Evolutionary conservation across 2,113 vertebrate species (phyloP), one percentile per base, ranked within the genome.

Genomic region (Callipepla squamata): DNA sequence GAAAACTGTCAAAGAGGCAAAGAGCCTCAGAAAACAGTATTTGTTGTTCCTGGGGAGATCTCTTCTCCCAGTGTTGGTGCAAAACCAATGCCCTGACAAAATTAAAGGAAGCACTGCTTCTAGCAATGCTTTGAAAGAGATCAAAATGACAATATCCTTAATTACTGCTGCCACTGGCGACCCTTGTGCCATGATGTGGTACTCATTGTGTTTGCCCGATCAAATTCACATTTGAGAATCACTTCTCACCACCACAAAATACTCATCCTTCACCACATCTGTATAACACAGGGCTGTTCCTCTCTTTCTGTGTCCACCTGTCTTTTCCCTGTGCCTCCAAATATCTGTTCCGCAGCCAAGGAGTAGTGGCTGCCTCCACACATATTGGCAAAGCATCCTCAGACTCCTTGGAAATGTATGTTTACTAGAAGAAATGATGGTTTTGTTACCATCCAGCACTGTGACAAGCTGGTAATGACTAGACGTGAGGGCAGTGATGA

Each of bases 1-100:
- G 34, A 82, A 81, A 90, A 42, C 78, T 77, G 79, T 74, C 92
- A 76, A 68, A 86, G 78, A 95, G 47, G n/a, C 80, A 89, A 44
- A 84, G 36, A 45, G 65, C 26, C 63, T 79, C 68, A 85, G 68
- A 88, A 96, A 87, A 66, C 7, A 73, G 30, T 80, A 48, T 86
- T 85, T 91, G 57, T 80, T 83, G 86, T 86, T 91, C 91, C 85
- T 65, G 88, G 38, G 61, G 38, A 87, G 51, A 70, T n/a, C 17
- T 92, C 53, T 89, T 76, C 59, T 55, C 63, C 77, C 59, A 34
- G 51, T 89, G 10, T 38, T 77, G 61, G 16, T 73, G 28, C 53
- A 63, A 51, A 89, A 81, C 38, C 51, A 85, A 38, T 69, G 38
- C 36, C 69, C 82, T 62, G 42, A 50, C 11, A 62, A 84, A 87